Evolutionary conservation across 2,113 vertebrate species (phyloP).

Genomic region (Sitta europaea): DNA sequence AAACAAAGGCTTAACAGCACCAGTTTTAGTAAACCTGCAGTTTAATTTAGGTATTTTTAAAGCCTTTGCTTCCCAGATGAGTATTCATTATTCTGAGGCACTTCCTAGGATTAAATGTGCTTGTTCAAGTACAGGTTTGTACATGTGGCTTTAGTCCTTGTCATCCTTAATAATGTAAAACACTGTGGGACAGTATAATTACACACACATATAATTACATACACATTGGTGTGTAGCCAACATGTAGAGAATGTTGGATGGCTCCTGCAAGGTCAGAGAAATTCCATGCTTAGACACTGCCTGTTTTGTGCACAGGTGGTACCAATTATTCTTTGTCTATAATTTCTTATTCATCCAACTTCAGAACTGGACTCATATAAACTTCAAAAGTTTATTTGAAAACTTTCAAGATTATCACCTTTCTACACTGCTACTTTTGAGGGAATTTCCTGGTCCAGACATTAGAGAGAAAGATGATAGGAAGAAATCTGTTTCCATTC

Average conservation of each 20-base stretch:
- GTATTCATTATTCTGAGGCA: not conserved
- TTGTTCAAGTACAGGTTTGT: not conserved
- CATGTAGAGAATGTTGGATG: not conserved
- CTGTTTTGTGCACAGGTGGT: not conserved
- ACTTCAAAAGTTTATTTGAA: not conserved
- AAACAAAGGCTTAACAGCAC: not conserved
- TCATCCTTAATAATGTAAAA: not conserved
- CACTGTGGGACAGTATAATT: not conserved
- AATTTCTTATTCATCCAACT: not conserved
- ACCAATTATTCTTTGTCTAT: not conserved
- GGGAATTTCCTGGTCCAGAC: not conserved
- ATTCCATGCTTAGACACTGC: accelerated
- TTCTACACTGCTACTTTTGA: not conserved
- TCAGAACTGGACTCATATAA: not conserved
- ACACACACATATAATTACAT: accelerated
- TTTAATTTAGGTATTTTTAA: not conserved
- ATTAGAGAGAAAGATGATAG: not conserved
- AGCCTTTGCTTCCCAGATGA: not conserved
- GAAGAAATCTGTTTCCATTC: not conserved
- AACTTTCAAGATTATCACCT: not conserved
- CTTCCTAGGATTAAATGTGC: not conserved
- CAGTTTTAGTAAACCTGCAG: not conserved
- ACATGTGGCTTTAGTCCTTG: not conserved
- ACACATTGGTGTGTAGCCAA: not conserved
- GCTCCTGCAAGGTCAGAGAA: not conserved